These are phyloP conservation scores for Rhegmatorhina hoffmannsi DNA, from an alignment of 2,113 vertebrate species.

Conservation along the genomic window DNA sequence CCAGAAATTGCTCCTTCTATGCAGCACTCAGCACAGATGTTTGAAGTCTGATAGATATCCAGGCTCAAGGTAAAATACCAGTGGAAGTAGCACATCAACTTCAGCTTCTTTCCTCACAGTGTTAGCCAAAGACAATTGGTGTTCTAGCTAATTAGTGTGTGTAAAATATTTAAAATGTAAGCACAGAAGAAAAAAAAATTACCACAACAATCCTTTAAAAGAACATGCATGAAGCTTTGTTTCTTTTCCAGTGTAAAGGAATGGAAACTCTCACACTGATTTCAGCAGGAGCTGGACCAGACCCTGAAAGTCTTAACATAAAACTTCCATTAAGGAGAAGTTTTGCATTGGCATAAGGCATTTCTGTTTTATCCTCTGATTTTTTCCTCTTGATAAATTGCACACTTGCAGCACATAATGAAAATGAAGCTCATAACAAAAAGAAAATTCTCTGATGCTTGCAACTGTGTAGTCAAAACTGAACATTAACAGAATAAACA, in stretches of 20 bases:
- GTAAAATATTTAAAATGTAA: background rate
- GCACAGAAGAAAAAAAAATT: background rate
- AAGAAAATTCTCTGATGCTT: background rate
- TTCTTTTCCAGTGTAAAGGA: constrained; percentile 5
- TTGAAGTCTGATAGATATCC: background rate
- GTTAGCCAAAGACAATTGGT: background rate
- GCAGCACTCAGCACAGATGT: background rate
- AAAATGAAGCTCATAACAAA: background rate
- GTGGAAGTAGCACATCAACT: background rate
- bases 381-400: background rate
- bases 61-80: background rate
- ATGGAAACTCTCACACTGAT: background rate
- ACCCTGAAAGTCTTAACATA: background rate
- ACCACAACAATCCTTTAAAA: background rate
- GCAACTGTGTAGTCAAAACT: background rate
- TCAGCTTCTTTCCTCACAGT: background rate
- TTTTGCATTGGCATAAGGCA: background rate
- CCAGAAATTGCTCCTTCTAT: background rate
- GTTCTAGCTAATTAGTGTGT: background rate
- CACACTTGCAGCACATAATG: background rate
- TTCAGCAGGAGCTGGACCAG: background rate
- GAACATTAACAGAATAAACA: background rate
- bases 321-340: background rate
- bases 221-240: background rate
- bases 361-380: background rate